A percentile compares a stretch with the other conserved stretches of the same genome.
Evolutionary conservation across 2,113 vertebrate genomes (phyloP).

Genomic region (Halcyon malimbica): DNA sequence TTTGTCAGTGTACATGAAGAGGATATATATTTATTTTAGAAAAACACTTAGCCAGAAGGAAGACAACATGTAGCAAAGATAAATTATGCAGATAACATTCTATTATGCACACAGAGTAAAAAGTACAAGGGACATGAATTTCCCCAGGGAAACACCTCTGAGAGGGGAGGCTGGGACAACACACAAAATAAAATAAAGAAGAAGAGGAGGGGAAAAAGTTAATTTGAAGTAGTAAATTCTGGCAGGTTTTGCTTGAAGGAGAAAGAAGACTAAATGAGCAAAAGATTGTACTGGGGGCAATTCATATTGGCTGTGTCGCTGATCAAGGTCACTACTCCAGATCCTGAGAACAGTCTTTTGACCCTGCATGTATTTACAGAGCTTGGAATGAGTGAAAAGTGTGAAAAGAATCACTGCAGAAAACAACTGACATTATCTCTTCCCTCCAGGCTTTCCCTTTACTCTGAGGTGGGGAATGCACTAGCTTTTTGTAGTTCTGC

Average conservation of each 20-base stretch:
- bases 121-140: slow-evolving; percentile 63
- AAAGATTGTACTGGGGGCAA: slow-evolving; percentile 37
- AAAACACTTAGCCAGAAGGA: slow-evolving; percentile 61
- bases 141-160: slow-evolving; percentile 60
- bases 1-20: neutral
- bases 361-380: slow-evolving; percentile 52
- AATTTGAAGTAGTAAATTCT: slow-evolving; percentile 47
- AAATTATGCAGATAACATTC: slow-evolving; percentile 75
- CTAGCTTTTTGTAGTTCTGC: neutral
- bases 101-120: slow-evolving; percentile 53
- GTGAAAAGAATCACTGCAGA: neutral
- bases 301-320: slow-evolving; percentile 36
- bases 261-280: slow-evolving; percentile 52
- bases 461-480: neutral
- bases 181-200: neutral
- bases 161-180: neutral
- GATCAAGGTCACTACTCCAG: slow-evolving; percentile 10
- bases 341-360: slow-evolving; percentile 7
- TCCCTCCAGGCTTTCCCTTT: neutral
- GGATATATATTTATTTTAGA: slow-evolving; percentile 52
- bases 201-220: neutral
- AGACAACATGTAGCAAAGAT: slow-evolving; percentile 55
- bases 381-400: neutral
- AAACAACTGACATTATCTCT: neutral
- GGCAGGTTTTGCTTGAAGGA: slow-evolving; percentile 69